phyloP scores from a whole-genome alignment of 2,113 vertebrate species.

The Hydrochoerus hydrochaeris region DNA sequence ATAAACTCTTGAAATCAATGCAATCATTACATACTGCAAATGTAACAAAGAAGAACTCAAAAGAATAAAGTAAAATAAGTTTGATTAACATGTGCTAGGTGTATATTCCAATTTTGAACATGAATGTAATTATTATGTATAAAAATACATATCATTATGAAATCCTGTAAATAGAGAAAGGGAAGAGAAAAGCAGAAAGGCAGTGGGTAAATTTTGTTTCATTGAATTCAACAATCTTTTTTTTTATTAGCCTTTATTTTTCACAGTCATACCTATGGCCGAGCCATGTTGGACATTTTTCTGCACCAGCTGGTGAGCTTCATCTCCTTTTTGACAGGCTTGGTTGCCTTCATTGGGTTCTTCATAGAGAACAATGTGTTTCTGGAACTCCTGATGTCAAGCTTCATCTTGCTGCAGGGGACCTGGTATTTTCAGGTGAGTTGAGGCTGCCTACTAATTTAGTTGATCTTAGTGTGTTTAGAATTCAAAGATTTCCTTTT shows the following conservation, averaged over 20 bases:
- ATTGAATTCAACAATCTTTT: neutral
- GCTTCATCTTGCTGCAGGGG: slow-evolving; percentile 92
- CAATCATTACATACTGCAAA: neutral
- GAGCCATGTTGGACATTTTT: slow-evolving; percentile 91
- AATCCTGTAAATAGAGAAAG: neutral
- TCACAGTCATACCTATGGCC: slow-evolving; percentile 94
- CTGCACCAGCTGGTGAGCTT: slow-evolving; percentile 93
- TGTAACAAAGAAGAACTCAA: neutral
- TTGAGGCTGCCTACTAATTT: slow-evolving; percentile 10
- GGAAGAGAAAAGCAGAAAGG: neutral
- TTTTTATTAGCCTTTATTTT: slow-evolving; percentile 92
- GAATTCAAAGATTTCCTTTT: neutral
- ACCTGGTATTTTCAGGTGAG: slow-evolving; percentile 98
- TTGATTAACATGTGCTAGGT: neutral
- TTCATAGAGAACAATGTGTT: slow-evolving; percentile 90
- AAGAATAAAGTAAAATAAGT: neutral
- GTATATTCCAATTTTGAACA: neutral
- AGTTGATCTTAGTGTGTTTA: neutral
- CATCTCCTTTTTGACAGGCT: slow-evolving; percentile 86
- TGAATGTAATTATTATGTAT: neutral
- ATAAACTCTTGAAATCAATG: neutral
- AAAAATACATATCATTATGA: neutral
- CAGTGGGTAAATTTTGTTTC: neutral
- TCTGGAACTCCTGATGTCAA: slow-evolving; percentile 92
- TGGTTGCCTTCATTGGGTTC: slow-evolving; percentile 91